Percentiles rank a stretch among this genome's conserved stretches.
Conservation (phyloP, 2,888 invertebrate genomes). For the Nomada ruficornis region DNA sequence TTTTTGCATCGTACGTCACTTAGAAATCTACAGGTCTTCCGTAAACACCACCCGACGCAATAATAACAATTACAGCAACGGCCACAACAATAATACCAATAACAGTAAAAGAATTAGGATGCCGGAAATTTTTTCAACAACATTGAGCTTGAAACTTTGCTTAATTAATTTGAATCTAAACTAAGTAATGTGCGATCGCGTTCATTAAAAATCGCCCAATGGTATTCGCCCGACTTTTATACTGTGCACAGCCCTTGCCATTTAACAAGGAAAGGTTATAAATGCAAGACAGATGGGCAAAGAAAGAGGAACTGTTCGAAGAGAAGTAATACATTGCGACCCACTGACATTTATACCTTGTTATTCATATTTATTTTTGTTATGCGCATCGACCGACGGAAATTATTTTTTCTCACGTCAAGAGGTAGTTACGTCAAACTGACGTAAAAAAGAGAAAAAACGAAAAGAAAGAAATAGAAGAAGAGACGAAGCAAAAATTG, state of each 20-base stretch:
- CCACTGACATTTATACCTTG: conserved; percentile 57
- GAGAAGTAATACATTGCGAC: conserved; percentile 37
- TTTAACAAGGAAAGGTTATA: conserved; percentile 36
- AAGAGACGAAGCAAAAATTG: not conserved
- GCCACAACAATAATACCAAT: no score
- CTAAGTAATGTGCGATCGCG: no score
- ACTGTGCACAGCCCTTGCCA: conserved; percentile 7
- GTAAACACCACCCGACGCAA: not conserved
- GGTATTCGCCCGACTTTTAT: not conserved
- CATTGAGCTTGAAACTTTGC: no score
- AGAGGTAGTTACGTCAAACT: conserved; percentile 5
- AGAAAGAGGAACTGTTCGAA: conserved; percentile 31
- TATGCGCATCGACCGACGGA: conserved; percentile 28
- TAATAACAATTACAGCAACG: no score
- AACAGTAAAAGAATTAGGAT: no score
- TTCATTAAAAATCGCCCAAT: not conserved
- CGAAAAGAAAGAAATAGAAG: not conserved
- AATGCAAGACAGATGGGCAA: not conserved
- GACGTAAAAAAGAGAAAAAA: not conserved
- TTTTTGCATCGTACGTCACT: not conserved
- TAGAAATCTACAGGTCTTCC: not conserved
- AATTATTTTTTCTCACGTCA: conserved; percentile 47
- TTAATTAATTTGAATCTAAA: not conserved
- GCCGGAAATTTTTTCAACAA: no score
- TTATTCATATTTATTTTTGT: conserved; percentile 59